phyloP scores from a whole-genome alignment of 2,113 vertebrate species.

The Pangasianodon hypophthalmus region DNA sequence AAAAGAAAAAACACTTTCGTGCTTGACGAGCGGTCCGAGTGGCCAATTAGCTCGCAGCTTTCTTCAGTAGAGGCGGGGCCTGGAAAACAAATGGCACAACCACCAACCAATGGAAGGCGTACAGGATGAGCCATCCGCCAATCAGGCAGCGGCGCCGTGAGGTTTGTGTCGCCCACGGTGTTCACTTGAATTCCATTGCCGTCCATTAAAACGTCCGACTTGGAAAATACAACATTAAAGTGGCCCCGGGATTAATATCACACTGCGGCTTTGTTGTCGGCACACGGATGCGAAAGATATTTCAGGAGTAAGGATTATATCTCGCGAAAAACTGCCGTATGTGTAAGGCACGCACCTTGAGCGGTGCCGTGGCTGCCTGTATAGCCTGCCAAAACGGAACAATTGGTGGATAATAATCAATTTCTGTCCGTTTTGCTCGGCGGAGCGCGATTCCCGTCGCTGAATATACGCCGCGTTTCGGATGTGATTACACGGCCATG shows the following conservation, averaged over 20 bases:
- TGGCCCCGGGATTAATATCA: slow-evolving; percentile 32
- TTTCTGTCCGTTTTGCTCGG: slow-evolving; percentile 21
- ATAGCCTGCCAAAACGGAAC: slow-evolving; percentile 66
- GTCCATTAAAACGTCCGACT: slow-evolving; percentile 74
- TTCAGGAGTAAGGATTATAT: slow-evolving; percentile 13
- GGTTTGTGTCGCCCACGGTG: slow-evolving; percentile 61
- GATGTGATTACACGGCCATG: slow-evolving; percentile 75
- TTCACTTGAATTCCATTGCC: slow-evolving; percentile 77
- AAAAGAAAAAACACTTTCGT: neutral
- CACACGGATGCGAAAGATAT: slow-evolving; percentile 5
- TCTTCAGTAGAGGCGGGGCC: slow-evolving; percentile 53
- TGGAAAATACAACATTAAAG: slow-evolving; percentile 65
- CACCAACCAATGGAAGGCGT: slow-evolving; percentile 55
- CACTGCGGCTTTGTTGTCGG: slow-evolving; percentile 24
- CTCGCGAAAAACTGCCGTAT: slow-evolving; percentile 51
- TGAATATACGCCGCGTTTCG: slow-evolving; percentile 59
- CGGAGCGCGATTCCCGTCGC: slow-evolving; percentile 59
- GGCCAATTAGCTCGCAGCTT: slow-evolving; percentile 33
- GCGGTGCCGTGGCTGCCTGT: slow-evolving; percentile 60
- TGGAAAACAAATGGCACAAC: slow-evolving; percentile 34
- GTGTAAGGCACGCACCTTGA: slow-evolving; percentile 55
- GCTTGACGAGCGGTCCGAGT: neutral
- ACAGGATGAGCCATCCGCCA: slow-evolving; percentile 46
- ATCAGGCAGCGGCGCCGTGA: slow-evolving; percentile 55
- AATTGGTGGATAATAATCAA: slow-evolving; percentile 53